Percentiles rank a stretch among this genome's conserved stretches.
Evolutionary conservation across 2,113 vertebrate genomes (phyloP).

Genomic region (Marcusenius ussheri): DNA sequence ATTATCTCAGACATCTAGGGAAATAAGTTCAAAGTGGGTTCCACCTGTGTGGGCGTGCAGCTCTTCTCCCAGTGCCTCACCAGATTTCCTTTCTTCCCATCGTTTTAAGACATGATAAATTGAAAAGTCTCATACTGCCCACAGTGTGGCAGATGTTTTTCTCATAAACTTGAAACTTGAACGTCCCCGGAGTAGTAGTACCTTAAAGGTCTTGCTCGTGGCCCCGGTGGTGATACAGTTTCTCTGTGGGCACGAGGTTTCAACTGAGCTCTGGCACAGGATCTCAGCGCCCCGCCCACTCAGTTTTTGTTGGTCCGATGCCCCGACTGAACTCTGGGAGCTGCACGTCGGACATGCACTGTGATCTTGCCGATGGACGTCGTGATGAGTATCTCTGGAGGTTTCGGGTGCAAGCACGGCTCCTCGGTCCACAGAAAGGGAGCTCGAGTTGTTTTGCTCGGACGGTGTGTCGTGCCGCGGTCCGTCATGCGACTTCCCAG

Average conservation of each 20-base stretch:
- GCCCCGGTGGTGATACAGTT: neutral
- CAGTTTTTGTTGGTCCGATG: neutral
- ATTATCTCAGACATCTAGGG: neutral
- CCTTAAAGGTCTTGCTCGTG: neutral
- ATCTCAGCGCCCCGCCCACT: neutral
- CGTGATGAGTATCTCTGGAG: neutral
- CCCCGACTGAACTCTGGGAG: neutral
- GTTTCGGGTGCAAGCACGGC: neutral
- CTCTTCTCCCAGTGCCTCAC: neutral
- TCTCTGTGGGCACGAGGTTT: neutral
- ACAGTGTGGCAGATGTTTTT: neutral
- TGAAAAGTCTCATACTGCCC: neutral
- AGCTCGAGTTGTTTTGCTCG: neutral
- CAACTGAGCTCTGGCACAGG: neutral
- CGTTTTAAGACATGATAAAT: neutral
- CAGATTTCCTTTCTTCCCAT: neutral
- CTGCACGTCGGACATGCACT: neutral
- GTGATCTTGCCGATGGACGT: neutral
- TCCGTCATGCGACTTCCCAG: neutral
- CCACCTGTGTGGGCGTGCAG: neutral
- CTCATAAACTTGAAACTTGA: neutral
- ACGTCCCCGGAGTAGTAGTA: neutral
- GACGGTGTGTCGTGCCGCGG: neutral
- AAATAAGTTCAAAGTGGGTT: neutral
- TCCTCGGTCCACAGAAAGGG: neutral